phyloP scores from a whole-genome alignment of 2,888 invertebrate genomes.

The Acanthopleura granulata region DNA sequence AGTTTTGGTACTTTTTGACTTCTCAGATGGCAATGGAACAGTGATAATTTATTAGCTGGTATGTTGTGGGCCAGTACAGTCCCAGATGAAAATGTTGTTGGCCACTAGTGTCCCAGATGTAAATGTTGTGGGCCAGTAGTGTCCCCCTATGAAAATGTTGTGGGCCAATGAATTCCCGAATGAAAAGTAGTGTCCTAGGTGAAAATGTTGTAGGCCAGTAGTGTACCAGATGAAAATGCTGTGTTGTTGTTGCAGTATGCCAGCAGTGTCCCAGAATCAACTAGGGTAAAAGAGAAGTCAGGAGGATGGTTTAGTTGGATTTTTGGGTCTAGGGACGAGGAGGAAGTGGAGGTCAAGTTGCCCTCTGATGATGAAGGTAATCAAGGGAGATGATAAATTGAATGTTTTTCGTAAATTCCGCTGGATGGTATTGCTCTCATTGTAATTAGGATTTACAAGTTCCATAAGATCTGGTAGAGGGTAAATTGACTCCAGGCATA shows the following conservation, averaged over 20 bases:
- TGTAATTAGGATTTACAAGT: too few relatives aligned
- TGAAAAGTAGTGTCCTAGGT: neutral
- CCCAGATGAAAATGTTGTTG: neutral
- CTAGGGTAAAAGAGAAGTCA: slow-evolving; percentile 30
- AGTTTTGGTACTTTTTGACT: too few relatives aligned
- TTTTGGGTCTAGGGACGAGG: slow-evolving; percentile 44
- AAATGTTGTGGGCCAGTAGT: slow-evolving; percentile 34
- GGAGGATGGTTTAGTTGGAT: slow-evolving; percentile 51
- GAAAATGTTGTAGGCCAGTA: slow-evolving; percentile 40
- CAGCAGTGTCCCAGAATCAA: slow-evolving; percentile 51
- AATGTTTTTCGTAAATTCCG: too few relatives aligned
- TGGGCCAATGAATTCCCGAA: neutral
- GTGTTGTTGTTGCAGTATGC: slow-evolving; percentile 43
- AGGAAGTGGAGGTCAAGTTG: slow-evolving; percentile 39
- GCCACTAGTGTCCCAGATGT: neutral
- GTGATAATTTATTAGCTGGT: too few relatives aligned
- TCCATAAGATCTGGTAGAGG: too few relatives aligned
- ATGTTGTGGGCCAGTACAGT: neutral
- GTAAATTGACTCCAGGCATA: too few relatives aligned
- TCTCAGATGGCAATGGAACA: too few relatives aligned
- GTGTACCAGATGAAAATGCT: slow-evolving; percentile 39
- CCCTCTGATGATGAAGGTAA: slow-evolving; percentile 25
- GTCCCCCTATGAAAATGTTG: slow-evolving; percentile 34
- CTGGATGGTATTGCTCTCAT: too few relatives aligned
- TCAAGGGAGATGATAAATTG: neutral